phyloP scores from a whole-genome alignment of 2,888 invertebrate species.

The Caenorhabditis uteleia region DNA sequence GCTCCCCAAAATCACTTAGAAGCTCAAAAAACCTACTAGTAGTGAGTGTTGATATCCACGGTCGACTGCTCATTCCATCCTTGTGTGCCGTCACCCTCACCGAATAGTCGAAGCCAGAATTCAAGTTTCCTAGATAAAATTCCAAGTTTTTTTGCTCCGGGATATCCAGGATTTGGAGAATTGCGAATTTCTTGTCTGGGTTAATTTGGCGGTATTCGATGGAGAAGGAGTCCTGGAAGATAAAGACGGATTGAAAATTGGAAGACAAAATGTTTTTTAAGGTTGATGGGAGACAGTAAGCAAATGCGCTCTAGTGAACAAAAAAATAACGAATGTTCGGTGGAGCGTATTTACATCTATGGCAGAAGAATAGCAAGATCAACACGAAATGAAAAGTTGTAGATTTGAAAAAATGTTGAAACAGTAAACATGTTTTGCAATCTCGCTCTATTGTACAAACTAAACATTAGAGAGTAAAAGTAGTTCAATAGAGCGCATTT shows the following conservation, averaged over 20 bases:
- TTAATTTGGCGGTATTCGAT: constrained; percentile 64
- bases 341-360: too few species aligned
- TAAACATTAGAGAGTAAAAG: too few species aligned
- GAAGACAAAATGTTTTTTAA: constrained; percentile 10
- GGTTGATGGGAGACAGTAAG: too few species aligned
- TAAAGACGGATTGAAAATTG: too few species aligned
- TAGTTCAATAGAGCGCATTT: too few species aligned
- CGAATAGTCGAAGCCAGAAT: constrained; percentile 65
- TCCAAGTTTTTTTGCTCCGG: constrained; percentile 64
- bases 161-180: constrained; percentile 65
- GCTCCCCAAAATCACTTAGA: background rate
- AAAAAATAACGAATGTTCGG: too few species aligned
- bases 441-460: too few species aligned
- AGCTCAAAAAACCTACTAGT: constrained; percentile 60
- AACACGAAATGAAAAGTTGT: too few species aligned
- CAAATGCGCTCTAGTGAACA: too few species aligned
- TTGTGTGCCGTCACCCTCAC: constrained; percentile 61
- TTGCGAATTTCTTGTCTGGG: constrained; percentile 63
- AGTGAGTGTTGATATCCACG: constrained; percentile 63
- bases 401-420: too few species aligned
- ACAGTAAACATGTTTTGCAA: too few species aligned
- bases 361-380: too few species aligned
- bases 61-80: constrained; percentile 60
- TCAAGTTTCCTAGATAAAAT: constrained; percentile 63
- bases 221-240: constrained; percentile 50